phyloP scores from a whole-genome alignment of 2,888 invertebrate species.

The Cantharis rustica region DNA sequence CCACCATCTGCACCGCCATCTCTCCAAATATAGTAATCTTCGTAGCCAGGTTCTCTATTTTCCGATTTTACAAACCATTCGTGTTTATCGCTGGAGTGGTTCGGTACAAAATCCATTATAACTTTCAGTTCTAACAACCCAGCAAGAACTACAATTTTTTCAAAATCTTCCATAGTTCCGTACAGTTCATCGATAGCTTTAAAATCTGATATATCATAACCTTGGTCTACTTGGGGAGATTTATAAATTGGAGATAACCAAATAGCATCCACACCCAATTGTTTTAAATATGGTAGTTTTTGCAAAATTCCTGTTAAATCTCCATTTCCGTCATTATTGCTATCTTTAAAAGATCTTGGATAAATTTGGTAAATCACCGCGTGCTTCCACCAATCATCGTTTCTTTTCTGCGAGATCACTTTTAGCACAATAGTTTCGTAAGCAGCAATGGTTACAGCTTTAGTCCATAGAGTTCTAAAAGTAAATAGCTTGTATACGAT shows the following conservation, averaged over 20 bases:
- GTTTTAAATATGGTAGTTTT: constrained; percentile 49
- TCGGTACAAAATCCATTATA: constrained; percentile 58
- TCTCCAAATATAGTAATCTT: constrained; percentile 80
- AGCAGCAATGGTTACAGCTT: background rate
- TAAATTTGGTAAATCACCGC: constrained; percentile 85
- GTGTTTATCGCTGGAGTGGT: constrained; percentile 77
- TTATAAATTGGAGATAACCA: constrained; percentile 87
- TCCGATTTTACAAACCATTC: constrained; percentile 81
- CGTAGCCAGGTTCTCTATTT: constrained; percentile 63
- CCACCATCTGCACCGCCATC: constrained; percentile 58
- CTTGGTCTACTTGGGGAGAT: constrained; percentile 86
- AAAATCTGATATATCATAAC: constrained; percentile 85
- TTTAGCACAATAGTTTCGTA: background rate
- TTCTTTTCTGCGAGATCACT: background rate
- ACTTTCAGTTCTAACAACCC: constrained; percentile 61
- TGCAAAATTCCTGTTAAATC: constrained; percentile 73
- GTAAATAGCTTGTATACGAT: background rate
- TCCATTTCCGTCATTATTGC: constrained; percentile 85
- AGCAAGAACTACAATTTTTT: constrained; percentile 61
- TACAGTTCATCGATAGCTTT: constrained; percentile 72
- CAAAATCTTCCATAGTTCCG: constrained; percentile 76
- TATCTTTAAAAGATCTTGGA: constrained; percentile 77
- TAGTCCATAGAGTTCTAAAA: background rate
- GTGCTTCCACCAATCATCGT: constrained; percentile 82
- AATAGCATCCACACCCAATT: constrained; percentile 73